phyloP scores from a whole-genome alignment of 2,113 vertebrate genomes.

The Apodemus sylvaticus region DNA sequence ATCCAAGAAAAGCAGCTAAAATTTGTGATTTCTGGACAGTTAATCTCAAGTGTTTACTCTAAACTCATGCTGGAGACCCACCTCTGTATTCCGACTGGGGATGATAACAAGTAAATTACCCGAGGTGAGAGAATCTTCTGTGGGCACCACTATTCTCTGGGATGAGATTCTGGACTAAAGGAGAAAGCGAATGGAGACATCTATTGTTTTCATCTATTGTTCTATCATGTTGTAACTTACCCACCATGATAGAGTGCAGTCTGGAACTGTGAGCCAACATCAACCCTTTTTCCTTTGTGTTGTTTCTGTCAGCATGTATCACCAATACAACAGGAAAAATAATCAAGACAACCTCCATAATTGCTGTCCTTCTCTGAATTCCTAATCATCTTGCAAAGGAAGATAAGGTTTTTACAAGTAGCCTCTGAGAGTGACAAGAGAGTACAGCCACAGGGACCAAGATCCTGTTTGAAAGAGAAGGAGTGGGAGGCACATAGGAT shows the following conservation, averaged over 20 bases:
- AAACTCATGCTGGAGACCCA: not conserved
- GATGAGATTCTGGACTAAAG: not conserved
- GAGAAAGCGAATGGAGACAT: not conserved
- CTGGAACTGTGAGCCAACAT: not conserved
- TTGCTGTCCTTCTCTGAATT: not conserved
- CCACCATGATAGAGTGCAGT: not conserved
- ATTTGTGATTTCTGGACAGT: not conserved
- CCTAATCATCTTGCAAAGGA: not conserved
- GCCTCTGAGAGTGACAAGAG: fast-evolving
- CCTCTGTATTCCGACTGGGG: not conserved
- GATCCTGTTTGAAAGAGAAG: not conserved
- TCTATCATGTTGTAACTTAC: not conserved
- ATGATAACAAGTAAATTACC: not conserved
- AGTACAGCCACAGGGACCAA: not conserved
- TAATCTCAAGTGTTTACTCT: not conserved
- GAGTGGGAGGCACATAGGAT: not conserved
- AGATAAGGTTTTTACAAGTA: not conserved
- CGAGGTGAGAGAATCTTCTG: too few species aligned
- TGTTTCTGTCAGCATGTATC: not conserved
- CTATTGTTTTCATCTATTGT: not conserved
- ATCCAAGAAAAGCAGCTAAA: not conserved
- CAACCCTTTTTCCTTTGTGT: not conserved
- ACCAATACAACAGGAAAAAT: not conserved
- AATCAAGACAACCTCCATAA: not conserved
- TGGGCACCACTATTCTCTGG: not conserved